phyloP scores from a whole-genome alignment of 2,888 invertebrate genomes.

The Rhorus exstirpatorius region DNA sequence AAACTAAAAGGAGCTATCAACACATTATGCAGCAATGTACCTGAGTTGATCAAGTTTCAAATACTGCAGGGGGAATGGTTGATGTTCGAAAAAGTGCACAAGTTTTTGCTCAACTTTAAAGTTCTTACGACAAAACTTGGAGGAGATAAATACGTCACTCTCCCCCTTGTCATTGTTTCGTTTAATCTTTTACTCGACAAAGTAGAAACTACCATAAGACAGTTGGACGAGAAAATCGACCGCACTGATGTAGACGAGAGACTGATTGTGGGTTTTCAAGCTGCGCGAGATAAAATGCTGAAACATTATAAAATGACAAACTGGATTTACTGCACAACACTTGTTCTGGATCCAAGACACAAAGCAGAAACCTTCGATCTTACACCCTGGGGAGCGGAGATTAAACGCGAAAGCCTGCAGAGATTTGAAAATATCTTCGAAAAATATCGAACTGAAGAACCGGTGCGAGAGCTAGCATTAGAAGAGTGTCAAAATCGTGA shows the following conservation, averaged over 20 bases:
- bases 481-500: no score
- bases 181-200: slow-evolving; percentile 16
- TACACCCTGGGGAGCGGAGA: slow-evolving; percentile 44
- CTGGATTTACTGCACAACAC: slow-evolving; percentile 42
- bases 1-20: no score
- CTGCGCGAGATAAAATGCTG: slow-evolving; percentile 35
- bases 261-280: slow-evolving; percentile 16
- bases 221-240: neutral
- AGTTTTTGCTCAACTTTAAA: slow-evolving; percentile 34
- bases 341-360: slow-evolving; percentile 49
- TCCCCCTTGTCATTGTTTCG: slow-evolving; percentile 38
- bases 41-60: no score
- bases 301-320: slow-evolving; percentile 39
- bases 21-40: neutral
- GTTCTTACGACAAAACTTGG: slow-evolving; percentile 11
- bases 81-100: slow-evolving; percentile 25
- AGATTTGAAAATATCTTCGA: neutral
- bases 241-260: slow-evolving; percentile 9
- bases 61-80: slow-evolving; percentile 18
- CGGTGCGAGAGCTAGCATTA: no score
- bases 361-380: slow-evolving; percentile 43
- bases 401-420: neutral
- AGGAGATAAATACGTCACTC: slow-evolving; percentile 47
- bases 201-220: neutral
- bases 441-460: no score